phyloP scores from a whole-genome alignment of 2,797 vertebrate species.

The Saxicola maurus region DNA sequence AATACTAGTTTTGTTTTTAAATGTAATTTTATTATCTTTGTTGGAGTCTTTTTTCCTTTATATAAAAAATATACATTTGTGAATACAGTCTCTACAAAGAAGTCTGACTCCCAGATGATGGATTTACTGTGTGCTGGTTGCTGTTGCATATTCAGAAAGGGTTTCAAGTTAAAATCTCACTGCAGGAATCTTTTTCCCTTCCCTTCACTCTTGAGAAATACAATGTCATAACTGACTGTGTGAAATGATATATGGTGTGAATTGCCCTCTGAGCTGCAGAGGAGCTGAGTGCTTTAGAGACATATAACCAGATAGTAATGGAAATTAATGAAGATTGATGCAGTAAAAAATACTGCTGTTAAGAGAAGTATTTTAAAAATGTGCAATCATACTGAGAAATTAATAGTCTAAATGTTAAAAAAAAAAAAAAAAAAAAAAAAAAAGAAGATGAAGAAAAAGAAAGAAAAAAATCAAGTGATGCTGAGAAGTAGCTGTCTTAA shows the following conservation, averaged over 20 bases:
- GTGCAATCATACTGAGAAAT: background rate
- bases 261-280: background rate
- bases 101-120: background rate
- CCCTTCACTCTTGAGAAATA: background rate
- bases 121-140: background rate
- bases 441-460: background rate
- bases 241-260: constrained; percentile 19
- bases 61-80: background rate
- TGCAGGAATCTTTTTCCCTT: background rate
- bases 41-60: background rate
- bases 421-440: background rate
- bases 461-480: background rate
- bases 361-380: background rate
- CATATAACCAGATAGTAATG: background rate
- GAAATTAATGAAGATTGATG: constrained; percentile 14
- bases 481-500: background rate
- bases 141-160: background rate
- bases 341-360: background rate
- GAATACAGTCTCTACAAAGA: background rate
- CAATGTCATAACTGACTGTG: background rate
- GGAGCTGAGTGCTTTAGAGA: background rate
- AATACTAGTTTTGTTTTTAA: background rate
- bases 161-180: background rate
- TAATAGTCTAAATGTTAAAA: background rate
- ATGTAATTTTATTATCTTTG: background rate